Evolutionary conservation across 2,113 vertebrate genomes (phyloP).

Genomic region (Siphamia tubifer): DNA sequence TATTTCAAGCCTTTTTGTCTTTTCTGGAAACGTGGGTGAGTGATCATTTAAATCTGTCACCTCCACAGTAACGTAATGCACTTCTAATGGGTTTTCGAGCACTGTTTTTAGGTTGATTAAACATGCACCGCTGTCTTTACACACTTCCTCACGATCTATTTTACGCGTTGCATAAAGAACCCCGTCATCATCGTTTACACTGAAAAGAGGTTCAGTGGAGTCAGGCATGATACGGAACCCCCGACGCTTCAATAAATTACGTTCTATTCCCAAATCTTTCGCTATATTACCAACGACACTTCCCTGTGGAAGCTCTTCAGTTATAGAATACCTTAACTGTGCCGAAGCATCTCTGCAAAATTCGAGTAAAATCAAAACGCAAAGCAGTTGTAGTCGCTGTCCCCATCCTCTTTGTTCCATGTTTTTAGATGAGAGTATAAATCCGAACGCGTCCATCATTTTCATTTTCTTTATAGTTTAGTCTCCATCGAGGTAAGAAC

Average conservation of each 20-base stretch:
- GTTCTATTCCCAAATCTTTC: conserved; percentile 71
- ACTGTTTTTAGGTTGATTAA: conserved; percentile 65
- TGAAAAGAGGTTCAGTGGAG: conserved; percentile 51
- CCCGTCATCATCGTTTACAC: conserved; percentile 64
- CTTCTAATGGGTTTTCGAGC: conserved; percentile 77
- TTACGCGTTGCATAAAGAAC: conserved; percentile 43
- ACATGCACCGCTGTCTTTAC: conserved; percentile 52
- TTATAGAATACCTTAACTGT: conserved; percentile 63
- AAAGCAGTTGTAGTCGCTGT: background rate
- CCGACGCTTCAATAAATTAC: conserved; percentile 38
- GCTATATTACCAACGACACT: conserved; percentile 64
- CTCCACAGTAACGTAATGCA: conserved; percentile 82
- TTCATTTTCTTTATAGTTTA: background rate
- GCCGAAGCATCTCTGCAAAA: conserved; percentile 39
- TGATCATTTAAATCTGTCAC: conserved; percentile 84
- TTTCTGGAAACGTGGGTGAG: conserved; percentile 69
- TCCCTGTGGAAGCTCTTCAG: conserved; percentile 63
- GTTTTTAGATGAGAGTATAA: background rate
- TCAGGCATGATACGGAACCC: conserved; percentile 63
- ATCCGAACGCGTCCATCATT: background rate
- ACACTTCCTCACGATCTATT: conserved; percentile 65
- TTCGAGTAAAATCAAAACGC: conserved; percentile 19
- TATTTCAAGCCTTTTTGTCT: conserved; percentile 63
- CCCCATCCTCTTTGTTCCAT: conserved; percentile 56
- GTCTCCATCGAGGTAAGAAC: background rate